Evolutionary conservation across 2,113 vertebrate genomes (phyloP).

Genomic region (Morphnarchus princeps): DNA sequence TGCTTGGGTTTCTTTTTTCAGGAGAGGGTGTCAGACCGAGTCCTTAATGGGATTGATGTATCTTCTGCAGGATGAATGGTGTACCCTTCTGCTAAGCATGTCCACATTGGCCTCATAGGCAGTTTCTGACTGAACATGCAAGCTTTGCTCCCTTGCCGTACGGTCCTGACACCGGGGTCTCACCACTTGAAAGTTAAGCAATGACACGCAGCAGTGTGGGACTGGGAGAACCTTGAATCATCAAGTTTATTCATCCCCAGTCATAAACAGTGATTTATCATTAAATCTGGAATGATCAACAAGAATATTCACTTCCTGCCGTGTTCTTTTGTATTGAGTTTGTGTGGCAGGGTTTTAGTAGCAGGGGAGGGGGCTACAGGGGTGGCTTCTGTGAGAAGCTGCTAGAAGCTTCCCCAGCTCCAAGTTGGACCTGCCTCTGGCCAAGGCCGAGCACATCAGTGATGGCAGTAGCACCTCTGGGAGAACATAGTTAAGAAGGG

Average conservation of each 20-base stretch:
- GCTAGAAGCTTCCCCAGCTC: no score
- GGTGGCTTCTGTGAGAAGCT: no score
- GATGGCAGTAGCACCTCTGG: no score
- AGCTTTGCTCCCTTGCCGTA: not conserved
- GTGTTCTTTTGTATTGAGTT: not conserved
- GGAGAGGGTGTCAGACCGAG: not conserved
- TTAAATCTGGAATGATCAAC: not conserved
- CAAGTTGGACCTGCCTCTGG: no score
- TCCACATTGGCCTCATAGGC: not conserved
- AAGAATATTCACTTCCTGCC: not conserved
- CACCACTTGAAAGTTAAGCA: not conserved
- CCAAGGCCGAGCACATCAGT: no score
- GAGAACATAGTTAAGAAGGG: no score
- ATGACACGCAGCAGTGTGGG: not conserved
- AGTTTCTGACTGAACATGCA: not conserved
- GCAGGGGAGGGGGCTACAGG: no score
- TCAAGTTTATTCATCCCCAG: not conserved
- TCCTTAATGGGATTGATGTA: not conserved
- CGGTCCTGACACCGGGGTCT: accelerated
- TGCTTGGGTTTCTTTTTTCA: not conserved
- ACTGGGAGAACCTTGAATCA: not conserved
- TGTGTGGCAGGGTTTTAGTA: no score
- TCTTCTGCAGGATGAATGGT: not conserved
- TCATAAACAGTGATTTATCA: not conserved
- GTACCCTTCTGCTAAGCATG: not conserved